Percentiles rank a stretch among this genome's conserved stretches.
Evolutionary conservation across 2,113 vertebrate species (phyloP).

Genomic region (Amblyopsis rosae): DNA sequence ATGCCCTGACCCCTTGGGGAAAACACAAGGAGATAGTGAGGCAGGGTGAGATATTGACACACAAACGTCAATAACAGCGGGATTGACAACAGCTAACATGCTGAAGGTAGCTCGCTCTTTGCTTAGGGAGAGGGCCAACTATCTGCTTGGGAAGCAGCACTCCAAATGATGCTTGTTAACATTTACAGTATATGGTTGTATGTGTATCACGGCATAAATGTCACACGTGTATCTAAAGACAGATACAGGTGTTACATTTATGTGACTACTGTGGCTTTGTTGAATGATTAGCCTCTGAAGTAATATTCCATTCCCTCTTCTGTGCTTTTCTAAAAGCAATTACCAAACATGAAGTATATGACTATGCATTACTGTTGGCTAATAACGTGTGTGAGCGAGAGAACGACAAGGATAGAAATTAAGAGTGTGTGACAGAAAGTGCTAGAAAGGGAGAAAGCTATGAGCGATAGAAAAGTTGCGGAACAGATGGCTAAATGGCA

Average conservation of each 20-base stretch:
- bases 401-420: neutral
- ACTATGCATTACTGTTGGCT: slow-evolving; percentile 19
- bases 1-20: slow-evolving; percentile 55
- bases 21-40: slow-evolving; percentile 45
- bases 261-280: neutral
- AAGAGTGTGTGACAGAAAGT: slow-evolving; percentile 12
- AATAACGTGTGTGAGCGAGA: slow-evolving; percentile 6
- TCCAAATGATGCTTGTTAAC: no score
- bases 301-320: slow-evolving; percentile 18
- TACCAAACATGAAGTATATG: slow-evolving; percentile 41
- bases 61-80: slow-evolving; percentile 44
- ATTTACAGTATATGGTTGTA: neutral
- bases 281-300: slow-evolving; percentile 35
- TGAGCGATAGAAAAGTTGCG: slow-evolving; percentile 32
- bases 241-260: neutral
- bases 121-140: slow-evolving; percentile 15
- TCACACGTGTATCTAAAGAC: no score
- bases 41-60: slow-evolving; percentile 52
- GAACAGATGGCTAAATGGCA: slow-evolving; percentile 62
- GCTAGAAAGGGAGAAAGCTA: slow-evolving; percentile 15
- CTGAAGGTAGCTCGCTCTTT: slow-evolving; percentile 10
- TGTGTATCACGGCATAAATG: neutral
- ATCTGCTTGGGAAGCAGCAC: neutral
- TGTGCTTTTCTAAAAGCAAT: slow-evolving; percentile 34
- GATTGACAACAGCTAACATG: slow-evolving; percentile 1